Percentiles rank a stretch among this genome's conserved stretches.
Conservation (phyloP, 2,797 vertebrate species). For the Mormyrops attenuatus region DNA sequence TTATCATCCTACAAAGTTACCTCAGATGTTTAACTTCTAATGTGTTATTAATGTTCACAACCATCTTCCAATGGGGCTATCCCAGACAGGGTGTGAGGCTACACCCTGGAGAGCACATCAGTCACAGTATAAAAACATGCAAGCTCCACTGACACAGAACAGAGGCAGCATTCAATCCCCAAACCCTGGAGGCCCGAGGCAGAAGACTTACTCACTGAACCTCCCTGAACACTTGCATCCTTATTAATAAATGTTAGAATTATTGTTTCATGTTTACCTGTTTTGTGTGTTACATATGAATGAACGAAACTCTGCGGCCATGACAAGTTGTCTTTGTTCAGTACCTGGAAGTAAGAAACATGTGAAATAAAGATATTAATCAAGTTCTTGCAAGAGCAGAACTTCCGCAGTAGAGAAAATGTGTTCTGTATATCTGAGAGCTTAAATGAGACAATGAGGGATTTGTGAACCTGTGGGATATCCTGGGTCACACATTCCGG, state of each 20-base stretch:
- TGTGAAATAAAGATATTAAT: not conserved
- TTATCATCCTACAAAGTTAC: not conserved
- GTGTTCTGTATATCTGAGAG: not conserved
- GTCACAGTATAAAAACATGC: not conserved
- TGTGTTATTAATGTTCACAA: not conserved
- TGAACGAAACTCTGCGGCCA: conserved; percentile 94
- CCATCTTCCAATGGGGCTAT: not conserved
- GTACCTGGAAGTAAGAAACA: conserved; percentile 62
- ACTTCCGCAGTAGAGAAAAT: not conserved
- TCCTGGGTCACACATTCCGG: not conserved
- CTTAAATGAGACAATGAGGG: not conserved
- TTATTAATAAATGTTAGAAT: not conserved
- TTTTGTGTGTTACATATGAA: conserved; percentile 93
- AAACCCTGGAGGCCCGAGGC: not conserved
- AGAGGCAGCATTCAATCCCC: not conserved
- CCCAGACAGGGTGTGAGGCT: not conserved
- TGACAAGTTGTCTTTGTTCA: conserved; percentile 85
- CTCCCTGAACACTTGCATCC: not conserved
- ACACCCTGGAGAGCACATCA: not conserved
- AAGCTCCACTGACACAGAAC: not conserved
- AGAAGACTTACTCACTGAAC: not conserved
- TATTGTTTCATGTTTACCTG: conserved; percentile 60
- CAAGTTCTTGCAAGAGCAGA: not conserved
- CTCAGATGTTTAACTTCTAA: not conserved
- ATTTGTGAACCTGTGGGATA: not conserved